A percentile compares a stretch with the other conserved stretches of the same genome.
Conservation (phyloP, 1,140 invertebrate species). For the Linepithema humile region DNA sequence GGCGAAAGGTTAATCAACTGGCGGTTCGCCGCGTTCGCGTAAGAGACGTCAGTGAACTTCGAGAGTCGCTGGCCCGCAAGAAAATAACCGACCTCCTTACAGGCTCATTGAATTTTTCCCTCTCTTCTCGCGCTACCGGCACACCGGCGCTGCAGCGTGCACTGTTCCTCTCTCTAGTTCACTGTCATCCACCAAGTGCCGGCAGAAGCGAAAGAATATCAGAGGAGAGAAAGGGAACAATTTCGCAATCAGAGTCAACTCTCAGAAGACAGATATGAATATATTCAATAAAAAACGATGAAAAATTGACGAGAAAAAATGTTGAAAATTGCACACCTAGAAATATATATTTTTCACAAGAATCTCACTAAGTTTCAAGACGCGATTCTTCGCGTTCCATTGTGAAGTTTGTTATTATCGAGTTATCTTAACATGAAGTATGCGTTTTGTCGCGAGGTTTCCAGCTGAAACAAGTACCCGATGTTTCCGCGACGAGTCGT, state of each 20-base stretch:
- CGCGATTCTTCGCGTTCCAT: background rate
- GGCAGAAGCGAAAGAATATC: background rate
- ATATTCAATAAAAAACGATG: background rate
- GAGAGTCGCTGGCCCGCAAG: constrained; percentile 69
- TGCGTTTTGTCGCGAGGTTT: background rate
- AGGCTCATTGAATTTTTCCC: constrained; percentile 73
- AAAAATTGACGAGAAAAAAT: background rate
- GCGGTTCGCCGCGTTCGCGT: constrained; percentile 36
- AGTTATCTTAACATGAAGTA: background rate
- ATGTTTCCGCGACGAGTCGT: background rate
- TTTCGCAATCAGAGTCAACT: constrained; percentile 52
- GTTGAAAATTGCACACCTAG: background rate
- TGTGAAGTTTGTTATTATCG: background rate
- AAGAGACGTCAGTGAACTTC: constrained; percentile 70
- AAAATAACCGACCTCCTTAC: constrained; percentile 72
- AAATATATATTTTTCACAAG: background rate
- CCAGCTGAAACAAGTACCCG: background rate
- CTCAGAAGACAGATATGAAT: constrained; percentile 40
- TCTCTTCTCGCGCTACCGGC: constrained; percentile 59
- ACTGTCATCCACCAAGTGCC: constrained; percentile 64
- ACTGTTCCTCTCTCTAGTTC: constrained; percentile 65
- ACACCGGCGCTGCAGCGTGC: constrained; percentile 11
- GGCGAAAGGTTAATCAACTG: constrained; percentile 60
- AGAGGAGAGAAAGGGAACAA: constrained; percentile 24
- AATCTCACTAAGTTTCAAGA: background rate